Evolutionary conservation across 2,797 vertebrate genomes (phyloP).

Genomic region (Anguilla pacifica): DNA sequence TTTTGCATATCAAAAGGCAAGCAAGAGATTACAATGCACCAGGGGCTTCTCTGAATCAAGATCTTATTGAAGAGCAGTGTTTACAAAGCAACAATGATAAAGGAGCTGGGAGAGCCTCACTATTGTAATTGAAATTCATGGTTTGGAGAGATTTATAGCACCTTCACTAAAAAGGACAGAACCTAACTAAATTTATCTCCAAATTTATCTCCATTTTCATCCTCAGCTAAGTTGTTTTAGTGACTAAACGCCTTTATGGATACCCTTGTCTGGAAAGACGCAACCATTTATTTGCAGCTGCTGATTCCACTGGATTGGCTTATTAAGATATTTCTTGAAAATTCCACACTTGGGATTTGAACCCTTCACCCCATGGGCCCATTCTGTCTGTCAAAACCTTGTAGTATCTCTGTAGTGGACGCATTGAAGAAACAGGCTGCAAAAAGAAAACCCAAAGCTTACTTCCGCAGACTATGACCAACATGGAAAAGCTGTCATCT

Average conservation of each 20-base stretch:
- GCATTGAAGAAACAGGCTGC: background rate
- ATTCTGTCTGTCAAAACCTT: background rate
- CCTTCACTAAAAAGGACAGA: background rate
- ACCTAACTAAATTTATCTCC: background rate
- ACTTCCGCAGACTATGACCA: background rate
- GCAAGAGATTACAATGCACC: background rate
- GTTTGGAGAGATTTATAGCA: background rate
- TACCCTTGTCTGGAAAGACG: background rate
- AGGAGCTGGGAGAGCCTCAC: background rate
- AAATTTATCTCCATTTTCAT: background rate
- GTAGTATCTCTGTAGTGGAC: background rate
- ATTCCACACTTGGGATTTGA: background rate
- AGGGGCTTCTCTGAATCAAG: background rate
- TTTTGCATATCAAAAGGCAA: slow-evolving; percentile 65
- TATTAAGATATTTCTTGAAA: background rate
- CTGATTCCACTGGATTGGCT: background rate
- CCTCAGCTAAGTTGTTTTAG: background rate
- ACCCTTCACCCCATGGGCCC: background rate
- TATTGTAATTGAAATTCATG: background rate
- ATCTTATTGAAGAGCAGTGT: background rate
- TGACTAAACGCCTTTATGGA: background rate
- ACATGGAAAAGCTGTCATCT: background rate
- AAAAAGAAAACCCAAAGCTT: background rate
- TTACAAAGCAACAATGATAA: background rate
- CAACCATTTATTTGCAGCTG: background rate